These are phyloP conservation scores for Pollenia amentaria DNA, from an alignment of 2,888 invertebrate genomes.

Conservation along the genomic window DNA sequence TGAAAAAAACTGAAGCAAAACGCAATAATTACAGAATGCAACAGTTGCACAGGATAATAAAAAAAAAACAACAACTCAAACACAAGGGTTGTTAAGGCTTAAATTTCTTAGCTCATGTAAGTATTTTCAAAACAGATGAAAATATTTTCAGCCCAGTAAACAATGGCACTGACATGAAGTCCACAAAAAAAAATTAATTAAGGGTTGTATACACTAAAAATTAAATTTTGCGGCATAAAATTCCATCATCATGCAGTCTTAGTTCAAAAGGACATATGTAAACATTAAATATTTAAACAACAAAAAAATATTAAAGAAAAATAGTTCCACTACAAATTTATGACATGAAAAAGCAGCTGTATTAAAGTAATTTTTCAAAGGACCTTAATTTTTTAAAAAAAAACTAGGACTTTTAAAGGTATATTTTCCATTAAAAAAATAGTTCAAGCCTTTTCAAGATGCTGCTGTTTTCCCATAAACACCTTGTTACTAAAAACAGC, in stretches of 20 bases:
- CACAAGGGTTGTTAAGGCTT: slow-evolving; percentile 7
- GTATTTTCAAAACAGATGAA: slow-evolving; percentile 45
- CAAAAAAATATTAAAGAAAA: slow-evolving; percentile 14
- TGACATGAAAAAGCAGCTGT: slow-evolving; percentile 44
- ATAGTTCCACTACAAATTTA: slow-evolving; percentile 44
- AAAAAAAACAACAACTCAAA: neutral
- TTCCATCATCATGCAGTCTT: slow-evolving; percentile 3
- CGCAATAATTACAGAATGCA: slow-evolving; percentile 57
- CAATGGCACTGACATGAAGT: neutral
- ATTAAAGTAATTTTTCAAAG: slow-evolving; percentile 19
- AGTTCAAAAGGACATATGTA: slow-evolving; percentile 1
- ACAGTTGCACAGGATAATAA: slow-evolving; percentile 59
- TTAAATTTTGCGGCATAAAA: neutral
- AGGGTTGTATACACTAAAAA: neutral
- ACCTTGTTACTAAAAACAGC: neutral
- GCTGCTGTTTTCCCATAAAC: neutral
- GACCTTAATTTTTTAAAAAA: neutral
- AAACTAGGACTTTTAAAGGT: slow-evolving; percentile 13
- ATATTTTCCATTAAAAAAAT: slow-evolving; percentile 6
- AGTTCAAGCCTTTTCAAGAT: neutral
- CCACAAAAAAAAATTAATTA: slow-evolving; percentile 16
- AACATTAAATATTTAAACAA: neutral
- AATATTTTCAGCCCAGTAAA: slow-evolving; percentile 29
- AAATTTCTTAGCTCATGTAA: slow-evolving; percentile 6
- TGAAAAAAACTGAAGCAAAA: neutral